These are phyloP conservation scores for Zhuqinia jingwanae DNA, from an alignment of 2,888 invertebrate genomes.

Conservation along the genomic window DNA sequence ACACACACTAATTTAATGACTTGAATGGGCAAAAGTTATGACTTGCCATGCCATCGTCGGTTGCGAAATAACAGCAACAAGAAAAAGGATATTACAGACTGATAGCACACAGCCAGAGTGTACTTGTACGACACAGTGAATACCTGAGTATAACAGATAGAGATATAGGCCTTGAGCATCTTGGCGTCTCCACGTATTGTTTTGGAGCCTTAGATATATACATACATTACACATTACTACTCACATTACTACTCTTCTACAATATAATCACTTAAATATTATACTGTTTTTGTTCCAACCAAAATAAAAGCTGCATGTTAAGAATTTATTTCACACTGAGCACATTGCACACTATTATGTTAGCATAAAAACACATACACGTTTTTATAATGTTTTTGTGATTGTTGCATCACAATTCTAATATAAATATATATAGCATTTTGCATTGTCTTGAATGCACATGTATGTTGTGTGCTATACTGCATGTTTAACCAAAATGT, in stretches of 20 bases:
- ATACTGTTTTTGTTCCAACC: not conserved
- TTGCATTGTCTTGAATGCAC: no score
- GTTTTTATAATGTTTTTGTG: not conserved
- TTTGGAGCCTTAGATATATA: no score
- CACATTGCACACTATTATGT: no score
- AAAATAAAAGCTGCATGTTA: conserved; percentile 22
- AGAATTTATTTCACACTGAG: not conserved
- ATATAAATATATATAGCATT: no score
- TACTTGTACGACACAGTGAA: no score
- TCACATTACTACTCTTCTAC: no score
- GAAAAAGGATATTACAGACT: conserved; percentile 29
- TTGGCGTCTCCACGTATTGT: no score
- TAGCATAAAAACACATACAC: no score
- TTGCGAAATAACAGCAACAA: conserved; percentile 55
- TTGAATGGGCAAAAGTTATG: conserved; percentile 66
- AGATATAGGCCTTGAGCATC: conserved; percentile 55
- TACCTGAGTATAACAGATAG: no score
- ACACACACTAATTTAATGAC: conserved; percentile 60
- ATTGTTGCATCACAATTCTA: conserved; percentile 37
- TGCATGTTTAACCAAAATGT: conserved; percentile 24
- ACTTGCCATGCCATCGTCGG: conserved; percentile 36
- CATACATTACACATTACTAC: no score
- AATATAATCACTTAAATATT: no score
- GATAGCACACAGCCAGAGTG: no score
- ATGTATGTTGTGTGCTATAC: not conserved